Conservation (phyloP, 2,113 vertebrate genomes). For the Pelecanoides urinatrix region DNA sequence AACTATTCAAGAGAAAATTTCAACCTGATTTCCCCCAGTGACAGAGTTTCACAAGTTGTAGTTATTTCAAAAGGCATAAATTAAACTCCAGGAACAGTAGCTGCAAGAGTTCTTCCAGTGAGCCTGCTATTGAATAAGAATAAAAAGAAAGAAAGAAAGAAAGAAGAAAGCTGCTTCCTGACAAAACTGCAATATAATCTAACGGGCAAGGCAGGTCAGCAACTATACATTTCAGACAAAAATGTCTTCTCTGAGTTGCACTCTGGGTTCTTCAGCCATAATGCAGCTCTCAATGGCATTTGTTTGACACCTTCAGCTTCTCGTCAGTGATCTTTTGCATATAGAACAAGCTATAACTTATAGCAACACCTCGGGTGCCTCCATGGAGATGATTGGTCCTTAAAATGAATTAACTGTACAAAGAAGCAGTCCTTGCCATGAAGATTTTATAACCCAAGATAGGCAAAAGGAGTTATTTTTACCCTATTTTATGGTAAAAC, state of each 20-base stretch:
- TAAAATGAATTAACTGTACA: not conserved
- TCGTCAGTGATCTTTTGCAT: not conserved
- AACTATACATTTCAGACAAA: conserved; percentile 31
- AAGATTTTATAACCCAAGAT: not conserved
- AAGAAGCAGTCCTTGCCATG: not conserved
- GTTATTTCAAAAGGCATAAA: conserved; percentile 50
- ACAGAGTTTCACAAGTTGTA: conserved; percentile 44
- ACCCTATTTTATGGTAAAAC: not conserved
- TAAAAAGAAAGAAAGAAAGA: conserved; percentile 20
- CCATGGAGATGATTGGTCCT: not conserved
- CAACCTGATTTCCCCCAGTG: conserved; percentile 44
- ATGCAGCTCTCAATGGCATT: not conserved
- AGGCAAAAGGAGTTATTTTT: not conserved
- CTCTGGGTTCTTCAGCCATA: not conserved
- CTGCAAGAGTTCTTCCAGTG: conserved; percentile 22
- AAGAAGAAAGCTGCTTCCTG: conserved; percentile 19
- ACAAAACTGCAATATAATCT: conserved; percentile 47
- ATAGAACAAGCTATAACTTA: not conserved
- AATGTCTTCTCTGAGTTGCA: not conserved
- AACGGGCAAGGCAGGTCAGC: conserved; percentile 14
- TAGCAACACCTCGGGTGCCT: not conserved
- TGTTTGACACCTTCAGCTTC: not conserved
- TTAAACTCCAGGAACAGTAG: conserved; percentile 52
- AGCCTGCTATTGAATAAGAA: conserved; percentile 39
- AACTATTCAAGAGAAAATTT: conserved; percentile 54